Percentiles rank a stretch among this genome's conserved stretches.
These are phyloP conservation scores for Tragelaphus buxtoni DNA, from an alignment of 2,113 vertebrate species.

Conservation along the genomic window DNA sequence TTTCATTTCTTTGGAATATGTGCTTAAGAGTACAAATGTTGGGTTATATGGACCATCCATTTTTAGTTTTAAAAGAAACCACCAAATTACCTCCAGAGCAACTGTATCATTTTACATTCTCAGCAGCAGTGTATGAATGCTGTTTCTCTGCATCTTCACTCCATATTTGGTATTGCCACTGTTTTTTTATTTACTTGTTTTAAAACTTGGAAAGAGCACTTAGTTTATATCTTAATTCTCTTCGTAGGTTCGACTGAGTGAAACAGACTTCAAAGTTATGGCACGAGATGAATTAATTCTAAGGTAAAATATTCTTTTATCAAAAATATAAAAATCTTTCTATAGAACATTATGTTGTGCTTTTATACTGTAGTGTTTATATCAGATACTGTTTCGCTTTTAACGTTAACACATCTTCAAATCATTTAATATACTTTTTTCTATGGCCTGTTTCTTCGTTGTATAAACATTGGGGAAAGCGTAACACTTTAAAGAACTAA, in stretches of 20 bases:
- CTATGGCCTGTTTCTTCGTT: not conserved
- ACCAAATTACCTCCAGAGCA: not conserved
- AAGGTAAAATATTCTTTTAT: conserved; percentile 83
- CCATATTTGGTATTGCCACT: not conserved
- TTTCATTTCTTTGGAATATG: not conserved
- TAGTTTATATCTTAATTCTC: conserved; percentile 19
- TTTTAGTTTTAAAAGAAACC: not conserved
- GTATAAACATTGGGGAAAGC: not conserved
- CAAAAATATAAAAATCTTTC: not conserved
- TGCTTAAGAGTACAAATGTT: not conserved
- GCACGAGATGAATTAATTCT: conserved; percentile 95
- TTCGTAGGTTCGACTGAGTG: conserved; percentile 94
- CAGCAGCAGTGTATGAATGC: not conserved
- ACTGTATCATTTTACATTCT: not conserved
- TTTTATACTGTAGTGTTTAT: not conserved
- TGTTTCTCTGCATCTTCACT: not conserved
- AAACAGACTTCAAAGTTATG: conserved; percentile 97
- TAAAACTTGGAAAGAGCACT: not conserved
- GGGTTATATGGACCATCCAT: not conserved
- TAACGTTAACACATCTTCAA: not conserved
- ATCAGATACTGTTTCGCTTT: not conserved
- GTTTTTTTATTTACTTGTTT: not conserved
- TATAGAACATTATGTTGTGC: not conserved
- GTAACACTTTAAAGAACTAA: not conserved
- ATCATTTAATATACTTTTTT: not conserved